These are phyloP conservation scores for Ditula angustiorana DNA, from an alignment of 2,888 invertebrate species.

Conservation along the genomic window DNA sequence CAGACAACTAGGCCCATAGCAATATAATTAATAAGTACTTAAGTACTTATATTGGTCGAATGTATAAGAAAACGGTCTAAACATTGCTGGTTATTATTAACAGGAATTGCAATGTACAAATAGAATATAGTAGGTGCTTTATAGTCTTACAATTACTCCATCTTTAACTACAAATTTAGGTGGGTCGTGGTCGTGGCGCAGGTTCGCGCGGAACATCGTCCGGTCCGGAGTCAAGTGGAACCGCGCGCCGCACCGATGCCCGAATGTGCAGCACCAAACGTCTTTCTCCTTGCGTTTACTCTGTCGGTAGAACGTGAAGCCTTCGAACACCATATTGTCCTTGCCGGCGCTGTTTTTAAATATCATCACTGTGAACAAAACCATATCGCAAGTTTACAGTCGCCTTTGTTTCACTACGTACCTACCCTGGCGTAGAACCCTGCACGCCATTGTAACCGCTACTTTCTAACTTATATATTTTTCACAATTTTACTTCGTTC, in stretches of 20 bases:
- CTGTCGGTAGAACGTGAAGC: slow-evolving; percentile 11
- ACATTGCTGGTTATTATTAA: too few species aligned
- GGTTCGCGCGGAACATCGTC: background rate
- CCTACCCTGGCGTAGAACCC: too few species aligned
- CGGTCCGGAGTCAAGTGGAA: background rate
- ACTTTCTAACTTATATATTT: too few species aligned
- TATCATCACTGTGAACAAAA: background rate
- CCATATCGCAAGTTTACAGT: background rate
- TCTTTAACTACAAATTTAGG: slow-evolving; percentile 3
- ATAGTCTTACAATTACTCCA: slow-evolving; percentile 13
- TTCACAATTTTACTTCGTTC: too few species aligned
- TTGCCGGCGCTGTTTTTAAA: background rate
- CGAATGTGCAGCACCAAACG: slow-evolving; percentile 11
- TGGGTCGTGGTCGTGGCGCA: slow-evolving; percentile 8
- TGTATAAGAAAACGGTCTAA: too few species aligned
- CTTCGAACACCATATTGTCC: background rate
- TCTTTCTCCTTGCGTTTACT: background rate
- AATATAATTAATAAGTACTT: too few species aligned
- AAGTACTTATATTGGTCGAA: too few species aligned
- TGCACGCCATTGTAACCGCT: too few species aligned
- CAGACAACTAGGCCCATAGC: too few species aligned
- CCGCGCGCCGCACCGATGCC: slow-evolving; percentile 1
- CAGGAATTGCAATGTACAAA: too few species aligned
- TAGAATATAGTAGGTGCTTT: too few species aligned
- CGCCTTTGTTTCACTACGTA: too few species aligned